Conservation (phyloP, 2,888 invertebrate genomes). For the Chrysolina oricalcia region DNA sequence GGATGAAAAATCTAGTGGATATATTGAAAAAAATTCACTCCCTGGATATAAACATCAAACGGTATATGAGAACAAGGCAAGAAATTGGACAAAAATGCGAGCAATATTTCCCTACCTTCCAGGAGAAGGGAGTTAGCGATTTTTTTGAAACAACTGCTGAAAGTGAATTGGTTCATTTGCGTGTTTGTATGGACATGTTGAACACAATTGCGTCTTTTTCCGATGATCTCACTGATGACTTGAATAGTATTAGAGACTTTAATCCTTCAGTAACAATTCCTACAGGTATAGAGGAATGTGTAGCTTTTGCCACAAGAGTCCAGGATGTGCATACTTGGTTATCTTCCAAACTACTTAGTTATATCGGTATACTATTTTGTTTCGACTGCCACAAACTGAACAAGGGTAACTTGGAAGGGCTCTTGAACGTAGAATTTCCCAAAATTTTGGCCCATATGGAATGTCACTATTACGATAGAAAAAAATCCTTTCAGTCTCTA, state of each 20-base stretch:
- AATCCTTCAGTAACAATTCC: conserved; percentile 33
- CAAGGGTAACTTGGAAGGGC: conserved; percentile 12
- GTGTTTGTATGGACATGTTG: conserved; percentile 29
- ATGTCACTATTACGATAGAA: conserved; percentile 39
- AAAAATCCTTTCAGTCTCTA: conserved; percentile 53
- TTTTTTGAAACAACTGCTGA: conserved; percentile 37
- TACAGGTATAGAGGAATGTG: conserved; percentile 32
- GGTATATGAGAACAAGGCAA: conserved; percentile 53
- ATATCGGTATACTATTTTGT: conserved; percentile 52
- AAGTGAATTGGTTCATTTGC: conserved; percentile 16
- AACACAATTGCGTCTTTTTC: conserved; percentile 36
- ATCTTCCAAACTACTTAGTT: conserved; percentile 57
- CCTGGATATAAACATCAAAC: conserved; percentile 49
- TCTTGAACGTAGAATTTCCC: conserved; percentile 48
- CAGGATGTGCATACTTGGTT: conserved; percentile 55
- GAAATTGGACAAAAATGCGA: conserved; percentile 42
- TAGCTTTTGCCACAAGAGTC: conserved; percentile 37
- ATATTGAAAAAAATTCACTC: conserved; percentile 47
- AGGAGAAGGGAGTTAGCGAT: conserved; percentile 26
- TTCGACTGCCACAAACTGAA: conserved; percentile 24
- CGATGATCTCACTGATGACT: conserved; percentile 52
- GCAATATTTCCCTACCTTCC: conserved; percentile 7
- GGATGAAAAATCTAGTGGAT: conserved; percentile 44
- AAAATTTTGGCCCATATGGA: conserved; percentile 38
- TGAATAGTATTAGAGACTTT: conserved; percentile 43